Conservation (phyloP, 2,888 invertebrate genomes). For the Acleris laterana region DNA sequence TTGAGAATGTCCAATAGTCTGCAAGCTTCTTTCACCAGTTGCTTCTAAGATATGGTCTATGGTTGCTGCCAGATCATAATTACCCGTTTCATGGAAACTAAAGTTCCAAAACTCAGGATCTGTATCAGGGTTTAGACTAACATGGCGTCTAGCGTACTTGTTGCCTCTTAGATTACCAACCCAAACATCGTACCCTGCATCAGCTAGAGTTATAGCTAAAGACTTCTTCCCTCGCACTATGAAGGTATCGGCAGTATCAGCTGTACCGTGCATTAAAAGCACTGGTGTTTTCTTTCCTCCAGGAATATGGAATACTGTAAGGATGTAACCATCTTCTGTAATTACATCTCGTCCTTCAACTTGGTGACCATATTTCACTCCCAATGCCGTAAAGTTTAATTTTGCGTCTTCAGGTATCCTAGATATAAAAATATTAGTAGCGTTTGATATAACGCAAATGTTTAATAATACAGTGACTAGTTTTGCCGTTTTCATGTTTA, state of each 20-base stretch:
- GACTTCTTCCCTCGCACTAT: constrained; percentile 52
- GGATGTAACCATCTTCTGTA: constrained; percentile 28
- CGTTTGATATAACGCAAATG: neutral
- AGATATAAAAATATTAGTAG: neutral
- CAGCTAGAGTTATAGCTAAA: constrained; percentile 58
- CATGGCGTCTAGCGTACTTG: constrained; percentile 82
- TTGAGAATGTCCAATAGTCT: constrained; percentile 87
- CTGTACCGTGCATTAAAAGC: constrained; percentile 55
- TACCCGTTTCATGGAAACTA: constrained; percentile 88
- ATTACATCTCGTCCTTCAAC: constrained; percentile 26
- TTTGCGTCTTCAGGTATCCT: constrained; percentile 10
- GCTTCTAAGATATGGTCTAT: constrained; percentile 56
- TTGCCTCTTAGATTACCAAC: constrained; percentile 81
- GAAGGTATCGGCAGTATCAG: constrained; percentile 53
- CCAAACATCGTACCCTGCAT: constrained; percentile 77
- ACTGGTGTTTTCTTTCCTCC: constrained; percentile 42
- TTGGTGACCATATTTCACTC: constrained; percentile 26
- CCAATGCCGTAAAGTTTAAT: constrained; percentile 20
- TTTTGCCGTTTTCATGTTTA: too few relatives aligned
- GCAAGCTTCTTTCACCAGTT: constrained; percentile 79
- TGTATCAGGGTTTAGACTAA: constrained; percentile 54
- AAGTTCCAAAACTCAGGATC: constrained; percentile 76
- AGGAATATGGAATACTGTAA: constrained; percentile 25
- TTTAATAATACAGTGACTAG: neutral
- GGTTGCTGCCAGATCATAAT: constrained; percentile 87